phyloP scores from a whole-genome alignment of 2,888 invertebrate genomes.

The Clitarchus hookeri region DNA sequence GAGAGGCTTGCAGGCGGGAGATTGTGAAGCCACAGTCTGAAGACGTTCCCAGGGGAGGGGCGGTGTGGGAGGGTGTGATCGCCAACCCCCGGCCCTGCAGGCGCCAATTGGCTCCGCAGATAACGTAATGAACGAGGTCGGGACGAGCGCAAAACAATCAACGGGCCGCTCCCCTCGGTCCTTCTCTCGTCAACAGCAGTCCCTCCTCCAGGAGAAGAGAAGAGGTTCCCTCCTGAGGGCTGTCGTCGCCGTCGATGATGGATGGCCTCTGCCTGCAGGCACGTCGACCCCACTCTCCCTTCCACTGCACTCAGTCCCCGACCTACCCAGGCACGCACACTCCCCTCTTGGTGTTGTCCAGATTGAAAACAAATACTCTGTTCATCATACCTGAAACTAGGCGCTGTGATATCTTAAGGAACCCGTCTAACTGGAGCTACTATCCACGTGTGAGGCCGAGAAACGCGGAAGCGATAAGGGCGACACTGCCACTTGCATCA shows the following conservation, averaged over 20 bases:
- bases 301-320: background rate
- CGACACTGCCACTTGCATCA: no score
- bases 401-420: background rate
- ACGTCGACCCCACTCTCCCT: background rate
- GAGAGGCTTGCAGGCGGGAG: background rate
- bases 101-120: background rate
- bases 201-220: no score
- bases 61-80: no score
- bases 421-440: no score
- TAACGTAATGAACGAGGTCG: background rate
- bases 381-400: background rate
- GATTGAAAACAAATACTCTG: background rate
- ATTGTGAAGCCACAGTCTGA: background rate
- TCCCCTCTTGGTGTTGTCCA: no score
- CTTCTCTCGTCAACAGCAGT: background rate
- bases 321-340: no score
- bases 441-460: no score
- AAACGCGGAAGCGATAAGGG: no score
- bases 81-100: background rate
- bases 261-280: background rate
- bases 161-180: background rate
- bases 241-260: background rate
- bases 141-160: slow-evolving; percentile 2
- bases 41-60: background rate
- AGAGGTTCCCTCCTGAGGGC: background rate